Evolutionary conservation across 2,113 vertebrate species (phyloP).

Genomic region (Notiomystis cincta): DNA sequence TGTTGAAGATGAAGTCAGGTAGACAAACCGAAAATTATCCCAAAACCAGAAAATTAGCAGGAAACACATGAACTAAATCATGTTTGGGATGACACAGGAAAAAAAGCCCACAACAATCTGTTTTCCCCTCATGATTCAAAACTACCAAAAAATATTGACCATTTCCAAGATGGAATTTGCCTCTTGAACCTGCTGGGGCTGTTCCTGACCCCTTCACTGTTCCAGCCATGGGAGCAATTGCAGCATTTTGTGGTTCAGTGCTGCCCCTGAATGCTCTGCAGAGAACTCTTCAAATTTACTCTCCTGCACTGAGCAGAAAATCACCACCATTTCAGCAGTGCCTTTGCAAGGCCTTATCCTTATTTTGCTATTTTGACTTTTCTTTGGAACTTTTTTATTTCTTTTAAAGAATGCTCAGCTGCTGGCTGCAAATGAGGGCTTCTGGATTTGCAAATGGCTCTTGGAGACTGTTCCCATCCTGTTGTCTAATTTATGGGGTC

Average conservation of each 20-base stretch:
- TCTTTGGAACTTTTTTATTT: too few species aligned
- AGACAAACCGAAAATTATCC: neutral
- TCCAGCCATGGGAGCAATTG: neutral
- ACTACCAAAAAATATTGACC: accelerated
- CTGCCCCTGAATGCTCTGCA: neutral
- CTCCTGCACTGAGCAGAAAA: neutral
- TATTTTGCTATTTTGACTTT: accelerated
- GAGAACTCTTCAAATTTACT: neutral
- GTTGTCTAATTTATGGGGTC: neutral
- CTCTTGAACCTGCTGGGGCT: neutral
- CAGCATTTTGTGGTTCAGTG: neutral
- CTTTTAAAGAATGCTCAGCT: neutral
- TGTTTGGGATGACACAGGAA: neutral
- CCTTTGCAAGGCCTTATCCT: neutral
- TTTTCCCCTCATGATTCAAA: neutral
- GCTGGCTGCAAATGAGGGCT: neutral
- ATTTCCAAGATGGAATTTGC: neutral
- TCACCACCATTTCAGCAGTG: accelerated
- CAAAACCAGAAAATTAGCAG: neutral
- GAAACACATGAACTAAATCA: neutral
- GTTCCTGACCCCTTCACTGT: neutral
- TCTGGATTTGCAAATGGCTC: neutral
- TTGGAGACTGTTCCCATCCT: neutral
- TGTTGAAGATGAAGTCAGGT: neutral
- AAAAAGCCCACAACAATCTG: neutral